Conservation (phyloP, 2,113 vertebrate species). For the Rhizomys pruinosus region DNA sequence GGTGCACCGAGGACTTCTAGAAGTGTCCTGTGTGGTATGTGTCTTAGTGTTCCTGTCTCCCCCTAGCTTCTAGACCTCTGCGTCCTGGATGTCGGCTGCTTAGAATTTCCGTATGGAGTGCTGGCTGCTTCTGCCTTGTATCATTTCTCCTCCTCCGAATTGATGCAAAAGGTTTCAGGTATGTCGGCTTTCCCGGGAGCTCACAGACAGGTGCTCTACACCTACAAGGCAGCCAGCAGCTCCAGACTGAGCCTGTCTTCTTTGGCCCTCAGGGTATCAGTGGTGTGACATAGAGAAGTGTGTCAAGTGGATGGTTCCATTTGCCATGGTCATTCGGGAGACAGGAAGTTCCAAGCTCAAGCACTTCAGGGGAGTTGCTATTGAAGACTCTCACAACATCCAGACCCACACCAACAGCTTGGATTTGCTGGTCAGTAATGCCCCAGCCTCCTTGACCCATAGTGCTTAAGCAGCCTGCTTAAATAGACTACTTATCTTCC, state of each 20-base stretch:
- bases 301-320: constrained; percentile 96
- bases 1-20: neutral
- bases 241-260: neutral
- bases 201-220: too few species aligned
- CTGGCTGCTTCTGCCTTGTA: constrained; percentile 96
- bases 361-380: constrained; percentile 90
- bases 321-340: constrained; percentile 93
- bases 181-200: neutral
- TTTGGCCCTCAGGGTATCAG: constrained; percentile 88
- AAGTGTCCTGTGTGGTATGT: neutral
- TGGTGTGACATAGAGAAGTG: constrained; percentile 93
- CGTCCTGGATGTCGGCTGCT: constrained; percentile 92
- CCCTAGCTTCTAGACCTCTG: constrained; percentile 95
- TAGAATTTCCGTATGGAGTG: constrained; percentile 93
- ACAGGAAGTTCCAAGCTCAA: constrained; percentile 90
- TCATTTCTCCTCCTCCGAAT: constrained; percentile 95
- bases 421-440: constrained; percentile 92
- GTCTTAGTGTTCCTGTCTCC: neutral
- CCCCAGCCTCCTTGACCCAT: neutral
- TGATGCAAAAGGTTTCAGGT: constrained; percentile 97
- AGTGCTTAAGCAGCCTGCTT: neutral
- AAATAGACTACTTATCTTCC: neutral
- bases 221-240: fast-evolving
- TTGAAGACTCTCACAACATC: constrained; percentile 95
- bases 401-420: constrained; percentile 93